Percentiles rank a stretch among this genome's conserved stretches.
Evolutionary conservation across 2,888 invertebrate species (phyloP).

Genomic region (Elysia crispata): DNA sequence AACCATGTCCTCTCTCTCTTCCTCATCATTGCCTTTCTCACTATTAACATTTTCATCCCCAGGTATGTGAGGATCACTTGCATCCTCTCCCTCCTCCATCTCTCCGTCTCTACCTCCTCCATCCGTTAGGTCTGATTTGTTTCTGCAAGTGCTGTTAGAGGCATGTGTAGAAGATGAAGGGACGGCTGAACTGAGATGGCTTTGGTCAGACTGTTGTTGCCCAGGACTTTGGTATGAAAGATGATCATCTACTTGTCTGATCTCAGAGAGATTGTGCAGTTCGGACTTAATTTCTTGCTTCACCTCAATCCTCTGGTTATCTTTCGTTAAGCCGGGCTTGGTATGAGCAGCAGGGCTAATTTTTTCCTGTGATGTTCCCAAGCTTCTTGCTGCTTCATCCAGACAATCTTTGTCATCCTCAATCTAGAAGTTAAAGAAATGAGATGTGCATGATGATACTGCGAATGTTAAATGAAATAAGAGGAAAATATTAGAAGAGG

Average conservation of each 20-base stretch:
- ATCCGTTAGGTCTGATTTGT: not conserved
- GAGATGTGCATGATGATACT: no score
- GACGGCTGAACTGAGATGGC: not conserved
- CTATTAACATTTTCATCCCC: not conserved
- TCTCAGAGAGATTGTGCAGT: not conserved
- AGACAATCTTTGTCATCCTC: not conserved
- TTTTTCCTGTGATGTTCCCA: no score
- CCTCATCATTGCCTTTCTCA: not conserved
- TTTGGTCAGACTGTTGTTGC: no score
- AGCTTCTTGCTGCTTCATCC: no score
- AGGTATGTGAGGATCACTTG: not conserved
- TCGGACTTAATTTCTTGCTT: not conserved
- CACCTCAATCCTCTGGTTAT: not conserved
- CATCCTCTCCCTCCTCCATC: constrained; percentile 13
- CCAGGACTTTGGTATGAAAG: no score
- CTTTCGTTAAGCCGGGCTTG: no score
- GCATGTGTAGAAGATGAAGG: not conserved
- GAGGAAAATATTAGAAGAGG: no score
- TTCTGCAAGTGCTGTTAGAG: not conserved
- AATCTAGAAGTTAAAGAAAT: not conserved
- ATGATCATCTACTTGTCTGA: no score
- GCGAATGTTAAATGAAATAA: no score
- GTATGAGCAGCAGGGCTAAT: no score
- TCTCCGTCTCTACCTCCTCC: not conserved
- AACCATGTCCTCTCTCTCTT: not conserved